phyloP scores from a whole-genome alignment of 2,797 vertebrate species.

The Danio kyathit region DNA sequence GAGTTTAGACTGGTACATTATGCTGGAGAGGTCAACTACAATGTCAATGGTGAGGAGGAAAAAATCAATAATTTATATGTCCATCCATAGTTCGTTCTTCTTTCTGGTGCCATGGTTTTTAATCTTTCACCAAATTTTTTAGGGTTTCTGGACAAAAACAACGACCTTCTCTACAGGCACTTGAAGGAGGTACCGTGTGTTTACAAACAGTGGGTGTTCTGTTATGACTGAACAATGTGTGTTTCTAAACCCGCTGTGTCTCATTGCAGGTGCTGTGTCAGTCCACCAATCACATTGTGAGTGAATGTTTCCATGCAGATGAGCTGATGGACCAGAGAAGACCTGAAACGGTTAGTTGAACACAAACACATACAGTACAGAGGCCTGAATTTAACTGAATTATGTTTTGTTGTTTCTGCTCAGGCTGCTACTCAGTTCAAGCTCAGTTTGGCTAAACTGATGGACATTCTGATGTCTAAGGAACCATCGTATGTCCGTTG shows the following conservation, averaged over 20 bases:
- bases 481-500: slow-evolving; percentile 96
- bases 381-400: background rate
- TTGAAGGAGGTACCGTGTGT: slow-evolving; percentile 88
- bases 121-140: slow-evolving; percentile 46
- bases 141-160: slow-evolving; percentile 98
- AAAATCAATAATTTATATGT: background rate
- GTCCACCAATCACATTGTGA: slow-evolving; percentile 89
- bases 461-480: slow-evolving; percentile 97
- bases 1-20: slow-evolving; percentile 96
- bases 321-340: slow-evolving; percentile 94
- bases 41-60: slow-evolving; percentile 82
- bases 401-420: background rate
- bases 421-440: slow-evolving; percentile 97
- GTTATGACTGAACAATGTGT: slow-evolving; percentile 6
- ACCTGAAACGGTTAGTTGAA: slow-evolving; percentile 87
- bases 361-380: background rate
- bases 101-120: background rate
- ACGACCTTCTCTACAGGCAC: slow-evolving; percentile 94
- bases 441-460: slow-evolving; percentile 92
- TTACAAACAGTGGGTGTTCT: background rate
- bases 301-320: slow-evolving; percentile 89
- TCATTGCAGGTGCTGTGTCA: slow-evolving; percentile 89
- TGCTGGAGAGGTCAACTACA: slow-evolving; percentile 98
- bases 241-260: slow-evolving; percentile 56
- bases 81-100: background rate